These are phyloP conservation scores for Pollenia angustigena DNA, from an alignment of 2,888 invertebrate genomes.

Conservation along the genomic window DNA sequence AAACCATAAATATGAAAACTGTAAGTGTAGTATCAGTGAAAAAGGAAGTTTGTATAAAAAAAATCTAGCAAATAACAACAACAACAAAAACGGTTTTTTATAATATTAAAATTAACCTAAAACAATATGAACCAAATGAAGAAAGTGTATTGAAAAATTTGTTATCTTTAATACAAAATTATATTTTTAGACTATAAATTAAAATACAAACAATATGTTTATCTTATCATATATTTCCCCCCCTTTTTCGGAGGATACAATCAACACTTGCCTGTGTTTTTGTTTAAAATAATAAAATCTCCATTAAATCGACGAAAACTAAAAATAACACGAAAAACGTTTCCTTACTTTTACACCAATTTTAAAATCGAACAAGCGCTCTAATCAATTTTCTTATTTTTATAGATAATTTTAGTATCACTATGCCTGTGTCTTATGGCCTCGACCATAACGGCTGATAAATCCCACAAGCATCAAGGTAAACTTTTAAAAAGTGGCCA, in stretches of 20 bases:
- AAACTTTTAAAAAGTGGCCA: constrained; percentile 63
- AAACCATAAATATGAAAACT: constrained; percentile 63
- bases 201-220: constrained; percentile 43
- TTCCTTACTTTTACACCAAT: not conserved
- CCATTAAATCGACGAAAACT: not conserved
- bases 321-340: not conserved
- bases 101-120: constrained; percentile 23
- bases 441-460: constrained; percentile 52
- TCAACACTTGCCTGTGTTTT: constrained; percentile 28
- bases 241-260: constrained; percentile 2
- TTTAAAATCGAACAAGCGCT: not conserved
- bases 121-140: not conserved
- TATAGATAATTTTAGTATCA: constrained; percentile 60
- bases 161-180: constrained; percentile 22
- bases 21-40: constrained; percentile 63
- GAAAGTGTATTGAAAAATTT: constrained; percentile 29
- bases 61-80: constrained; percentile 27
- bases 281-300: not conserved
- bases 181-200: constrained; percentile 34
- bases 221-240: constrained; percentile 47
- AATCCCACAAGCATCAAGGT: constrained; percentile 59
- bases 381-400: constrained; percentile 13
- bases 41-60: constrained; percentile 39
- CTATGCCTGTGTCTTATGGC: constrained; percentile 63
- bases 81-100: not conserved